Evolutionary conservation across 2,888 invertebrate genomes (phyloP), one percentile per base, ranked within the genome.

Genomic region (Oxyteleia sp.): DNA sequence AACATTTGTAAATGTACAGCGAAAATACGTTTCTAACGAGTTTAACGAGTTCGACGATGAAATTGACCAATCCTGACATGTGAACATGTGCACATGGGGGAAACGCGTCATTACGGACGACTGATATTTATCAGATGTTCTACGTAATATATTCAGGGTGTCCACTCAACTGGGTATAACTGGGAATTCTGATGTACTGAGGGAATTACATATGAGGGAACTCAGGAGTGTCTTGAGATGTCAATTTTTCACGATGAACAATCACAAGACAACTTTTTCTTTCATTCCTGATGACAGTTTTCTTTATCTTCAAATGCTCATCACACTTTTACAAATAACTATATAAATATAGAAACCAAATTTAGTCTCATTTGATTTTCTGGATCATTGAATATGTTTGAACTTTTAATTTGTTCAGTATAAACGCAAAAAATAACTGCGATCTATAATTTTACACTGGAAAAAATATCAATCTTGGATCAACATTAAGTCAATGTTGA

Each of bases 121-220:
- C 53, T 74, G 74, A 74, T 64, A 74, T 74, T 63, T 74, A 75
- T 75, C 64, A 75, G 75, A 75, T 57, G 64, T 66, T 55, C 64
- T 32, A 13, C 38, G 64, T 75, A 75, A 75, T 75, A 75, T 66
- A 75, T 75, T 75, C 75, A 66, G 75, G 75, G 66, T 76, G 75
- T 66, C 66, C 66, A 76, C 61, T 76, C 76, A 35, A 51, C 59
- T 76, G 76, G 35, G 66, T 68, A 76, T 76, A 76, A 76, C 76
- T 53, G 35, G 45, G 76, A 76, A 66, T 68, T 68, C 76, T 76
- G 76, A 76, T 68, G 68, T 76, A 43, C 76, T 49, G 41, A 23
- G 57, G 66, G 55, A 76, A 66, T 76, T 76, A 66, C 66, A 66
- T 55, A 43, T 29, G 59, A 66, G 59, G 51, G 59, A 57, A 59